A percentile compares a stretch with the other conserved stretches of the same genome.
These are phyloP conservation scores for Poecile atricapillus DNA, from an alignment of 2,113 vertebrate genomes.

Conservation along the genomic window DNA sequence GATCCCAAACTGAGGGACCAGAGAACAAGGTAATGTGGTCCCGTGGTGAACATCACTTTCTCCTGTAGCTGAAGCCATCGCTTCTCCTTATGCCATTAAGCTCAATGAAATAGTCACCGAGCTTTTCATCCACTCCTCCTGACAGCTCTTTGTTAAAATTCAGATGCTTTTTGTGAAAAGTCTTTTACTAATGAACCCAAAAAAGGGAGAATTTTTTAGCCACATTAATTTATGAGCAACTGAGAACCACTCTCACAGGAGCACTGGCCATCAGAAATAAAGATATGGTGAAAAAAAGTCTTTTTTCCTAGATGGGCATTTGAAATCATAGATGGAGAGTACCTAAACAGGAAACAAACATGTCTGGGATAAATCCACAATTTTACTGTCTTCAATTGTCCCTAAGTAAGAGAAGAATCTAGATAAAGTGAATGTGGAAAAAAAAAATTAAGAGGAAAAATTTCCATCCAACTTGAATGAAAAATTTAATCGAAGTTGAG, in stretches of 20 bases:
- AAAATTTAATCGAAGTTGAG: neutral
- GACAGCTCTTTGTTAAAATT: neutral
- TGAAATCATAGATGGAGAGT: neutral
- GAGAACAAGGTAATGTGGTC: neutral
- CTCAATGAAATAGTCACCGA: neutral
- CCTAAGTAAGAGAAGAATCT: neutral
- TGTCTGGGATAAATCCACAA: neutral
- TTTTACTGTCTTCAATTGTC: neutral
- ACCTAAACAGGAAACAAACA: neutral
- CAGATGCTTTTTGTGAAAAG: neutral
- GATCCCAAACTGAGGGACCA: neutral
- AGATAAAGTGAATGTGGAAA: neutral
- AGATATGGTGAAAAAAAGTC: rapidly evolving
- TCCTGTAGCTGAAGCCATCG: neutral
- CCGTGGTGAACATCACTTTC: neutral
- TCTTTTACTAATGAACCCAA: neutral
- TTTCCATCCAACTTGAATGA: neutral
- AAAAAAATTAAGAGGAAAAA: neutral
- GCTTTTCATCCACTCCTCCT: neutral
- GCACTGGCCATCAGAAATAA: neutral
- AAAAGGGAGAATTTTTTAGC: neutral
- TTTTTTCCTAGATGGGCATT: neutral
- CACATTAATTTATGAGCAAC: neutral
- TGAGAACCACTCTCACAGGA: neutral
- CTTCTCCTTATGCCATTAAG: neutral